Base-by-base conservation (phyloP, 2,888 invertebrate species). In the Deilephila porcellus region DNA sequence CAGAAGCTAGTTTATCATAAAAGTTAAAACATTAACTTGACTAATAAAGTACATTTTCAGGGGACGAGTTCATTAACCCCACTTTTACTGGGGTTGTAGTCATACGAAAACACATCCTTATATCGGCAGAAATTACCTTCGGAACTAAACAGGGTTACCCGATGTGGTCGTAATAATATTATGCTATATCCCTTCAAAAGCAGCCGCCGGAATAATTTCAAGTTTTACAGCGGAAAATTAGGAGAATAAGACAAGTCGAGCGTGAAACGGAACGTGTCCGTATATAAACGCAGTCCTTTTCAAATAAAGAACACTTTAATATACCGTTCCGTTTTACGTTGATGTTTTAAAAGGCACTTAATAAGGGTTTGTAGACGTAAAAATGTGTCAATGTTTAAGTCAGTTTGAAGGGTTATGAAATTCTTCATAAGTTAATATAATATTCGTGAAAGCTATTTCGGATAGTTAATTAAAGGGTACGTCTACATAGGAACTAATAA, bases 141-240 rank as follows among this genome's bases (percentile, higher is more conserved):
- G n/a, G 75, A 80, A 79, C 77, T 79, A 79, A 80, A 81, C 70
- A 77, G 72, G 75, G 76, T 77, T 78, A 77, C 73, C 71, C 74
- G 59, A 78, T 78, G 78, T 72, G 78, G 77, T 80, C 80, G 76
- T 79, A 81, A 85, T 83, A 85, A 83, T 80, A 84, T 82, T 80
- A 81, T 78, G 79, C 71, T 76, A 78, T 80, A 81, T 79, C 76
- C 74, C 78, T 76, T 79, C 73, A 74, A 76, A 78, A 76, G 76
- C 80, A 79, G 70, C 75, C 73, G 63, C 73, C 70, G 78, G 80
- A 83, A 81, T 83, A 83, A 85, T 84, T 84, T 81, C 78, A 76
- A 82, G 78, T 85, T 85, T 84, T 83, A 82, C 77, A 75, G 79
- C 78, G 83, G 82, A 83, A 86, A 85, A 86, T 86, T 84, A 83